A percentile compares a stretch with the other conserved stretches of the same genome.
These are phyloP conservation scores for Drosophila siamana DNA, from an alignment of 2,888 invertebrate genomes.

Conservation along the genomic window DNA sequence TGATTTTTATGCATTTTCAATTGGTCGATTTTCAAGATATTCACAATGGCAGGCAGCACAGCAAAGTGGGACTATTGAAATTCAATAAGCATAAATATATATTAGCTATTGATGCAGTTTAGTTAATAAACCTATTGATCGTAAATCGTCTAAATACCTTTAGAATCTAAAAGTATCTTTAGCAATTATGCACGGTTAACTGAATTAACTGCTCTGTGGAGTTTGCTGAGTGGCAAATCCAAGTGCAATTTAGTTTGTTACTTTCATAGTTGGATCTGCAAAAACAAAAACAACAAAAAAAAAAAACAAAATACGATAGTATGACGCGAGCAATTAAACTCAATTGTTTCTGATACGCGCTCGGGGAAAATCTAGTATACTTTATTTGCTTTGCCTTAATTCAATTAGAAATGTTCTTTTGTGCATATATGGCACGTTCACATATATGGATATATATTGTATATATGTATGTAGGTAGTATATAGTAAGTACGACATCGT, in stretches of 20 bases:
- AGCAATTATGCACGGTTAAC: no score
- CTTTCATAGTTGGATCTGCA: conserved; percentile 26
- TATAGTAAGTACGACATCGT: conserved; percentile 36
- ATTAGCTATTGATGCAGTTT: no score
- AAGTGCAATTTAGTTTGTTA: conserved; percentile 8
- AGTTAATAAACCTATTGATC: no score
- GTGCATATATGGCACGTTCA: conserved; percentile 32
- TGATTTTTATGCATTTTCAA: conserved; percentile 73
- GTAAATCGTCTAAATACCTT: no score
- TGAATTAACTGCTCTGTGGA: neutral
- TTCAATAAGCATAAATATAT: neutral
- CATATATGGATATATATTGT: conserved; percentile 16
- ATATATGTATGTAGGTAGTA: conserved; percentile 10
- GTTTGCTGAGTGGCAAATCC: conserved; percentile 38
- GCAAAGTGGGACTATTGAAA: neutral
- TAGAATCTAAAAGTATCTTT: no score
- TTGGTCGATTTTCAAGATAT: conserved; percentile 43
- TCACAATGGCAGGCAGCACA: neutral
- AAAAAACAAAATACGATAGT: conserved; percentile 12
- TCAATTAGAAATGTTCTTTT: conserved; percentile 74
- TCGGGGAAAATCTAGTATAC: conserved; percentile 64
- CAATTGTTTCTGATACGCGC: conserved; percentile 78
- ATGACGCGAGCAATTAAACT: conserved; percentile 78
- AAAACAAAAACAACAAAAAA: no score
- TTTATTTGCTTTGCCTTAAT: conserved; percentile 72